These are phyloP conservation scores for Oryzias curvinotus DNA, from an alignment of 2,113 vertebrate genomes.

Conservation along the genomic window DNA sequence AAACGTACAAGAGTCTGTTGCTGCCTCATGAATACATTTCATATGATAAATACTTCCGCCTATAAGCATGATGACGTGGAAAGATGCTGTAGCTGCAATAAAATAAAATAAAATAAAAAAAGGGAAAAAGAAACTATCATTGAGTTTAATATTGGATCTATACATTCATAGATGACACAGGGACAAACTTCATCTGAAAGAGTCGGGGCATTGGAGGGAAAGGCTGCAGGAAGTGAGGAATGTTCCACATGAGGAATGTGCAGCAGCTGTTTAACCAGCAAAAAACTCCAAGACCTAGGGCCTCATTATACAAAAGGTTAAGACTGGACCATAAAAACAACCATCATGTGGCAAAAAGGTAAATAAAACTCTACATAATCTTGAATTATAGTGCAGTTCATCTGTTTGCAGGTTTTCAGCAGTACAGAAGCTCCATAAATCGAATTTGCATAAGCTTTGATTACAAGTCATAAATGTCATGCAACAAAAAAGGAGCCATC, in stretches of 20 bases:
- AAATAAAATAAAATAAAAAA: conserved; percentile 17
- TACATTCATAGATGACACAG: conserved; percentile 10
- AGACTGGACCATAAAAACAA: neutral
- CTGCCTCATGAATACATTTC: conserved; percentile 69
- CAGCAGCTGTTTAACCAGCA: conserved; percentile 25
- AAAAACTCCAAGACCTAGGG: conserved; percentile 14
- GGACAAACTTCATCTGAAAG: conserved; percentile 10
- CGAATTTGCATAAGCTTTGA: too few species aligned
- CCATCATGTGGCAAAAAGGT: neutral
- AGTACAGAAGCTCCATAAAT: too few species aligned
- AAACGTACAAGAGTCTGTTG: conserved; percentile 53
- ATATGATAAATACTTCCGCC: conserved; percentile 57
- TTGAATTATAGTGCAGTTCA: too few species aligned
- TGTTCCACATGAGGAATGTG: neutral
- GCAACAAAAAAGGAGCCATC: too few species aligned
- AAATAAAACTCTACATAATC: too few species aligned
- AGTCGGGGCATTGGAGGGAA: neutral
- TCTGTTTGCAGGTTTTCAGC: too few species aligned
- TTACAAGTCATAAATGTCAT: too few species aligned
- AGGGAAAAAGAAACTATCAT: conserved; percentile 8
- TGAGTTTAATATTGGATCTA: conserved; percentile 31
- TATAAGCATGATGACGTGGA: conserved; percentile 43
- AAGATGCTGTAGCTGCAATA: conserved; percentile 13
- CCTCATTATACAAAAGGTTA: neutral
- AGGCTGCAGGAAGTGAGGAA: neutral